phyloP scores from a whole-genome alignment of 2,797 vertebrate species.

The Ataeniobius toweri region DNA sequence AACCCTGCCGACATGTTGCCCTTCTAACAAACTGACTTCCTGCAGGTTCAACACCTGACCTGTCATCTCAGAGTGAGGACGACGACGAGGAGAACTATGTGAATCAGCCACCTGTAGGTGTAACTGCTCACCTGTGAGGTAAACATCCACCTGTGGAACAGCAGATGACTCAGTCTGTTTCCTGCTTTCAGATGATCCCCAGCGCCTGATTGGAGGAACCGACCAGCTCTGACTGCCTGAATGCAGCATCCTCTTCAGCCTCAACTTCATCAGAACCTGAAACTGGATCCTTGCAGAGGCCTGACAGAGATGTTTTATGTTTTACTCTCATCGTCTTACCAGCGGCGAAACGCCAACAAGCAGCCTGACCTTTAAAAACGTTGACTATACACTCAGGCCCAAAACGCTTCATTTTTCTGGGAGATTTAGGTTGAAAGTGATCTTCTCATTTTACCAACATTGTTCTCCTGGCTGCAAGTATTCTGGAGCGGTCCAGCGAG shows the following conservation, averaged over 20 bases:
- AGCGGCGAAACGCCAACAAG: too few species aligned
- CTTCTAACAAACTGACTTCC: not conserved
- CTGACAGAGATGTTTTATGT: too few species aligned
- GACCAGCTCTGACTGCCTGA: not conserved
- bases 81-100: constrained; percentile 64
- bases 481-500: too few species aligned
- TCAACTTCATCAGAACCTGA: not conserved
- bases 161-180: not conserved
- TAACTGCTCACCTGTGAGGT: not conserved
- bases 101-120: constrained; percentile 54
- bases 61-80: constrained; percentile 3
- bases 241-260: not conserved
- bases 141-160: too few species aligned
- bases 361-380: not conserved
- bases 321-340: not conserved
- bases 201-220: constrained; percentile 9
- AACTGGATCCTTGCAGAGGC: not conserved
- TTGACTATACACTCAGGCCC: not conserved
- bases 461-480: not conserved
- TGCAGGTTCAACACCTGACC: not conserved
- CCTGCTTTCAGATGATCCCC: constrained; percentile 25
- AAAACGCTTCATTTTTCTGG: too few species aligned
- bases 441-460: too few species aligned
- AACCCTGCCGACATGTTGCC: not conserved
- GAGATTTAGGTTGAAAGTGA: too few species aligned